Evolutionary conservation across 1,140 invertebrate genomes (phyloP).

Genomic region (Lethocerus indicus): DNA sequence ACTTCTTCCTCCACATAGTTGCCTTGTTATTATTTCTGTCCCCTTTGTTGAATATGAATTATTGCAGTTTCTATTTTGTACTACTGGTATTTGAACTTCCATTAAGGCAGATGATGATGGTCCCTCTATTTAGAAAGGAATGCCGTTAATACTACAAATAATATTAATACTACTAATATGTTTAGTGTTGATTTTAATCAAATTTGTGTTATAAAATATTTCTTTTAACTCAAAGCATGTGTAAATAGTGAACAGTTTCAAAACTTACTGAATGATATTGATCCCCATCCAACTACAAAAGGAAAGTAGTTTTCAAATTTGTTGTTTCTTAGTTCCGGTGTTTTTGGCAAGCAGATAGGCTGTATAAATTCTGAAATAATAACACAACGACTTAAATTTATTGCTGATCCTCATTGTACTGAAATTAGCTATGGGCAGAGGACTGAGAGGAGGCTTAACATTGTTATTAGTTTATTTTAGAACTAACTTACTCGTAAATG

Average conservation of each 20-base stretch:
- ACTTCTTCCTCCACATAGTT: conserved; percentile 61
- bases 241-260: too few relatives aligned
- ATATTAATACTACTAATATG: background rate
- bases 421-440: too few relatives aligned
- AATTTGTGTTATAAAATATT: background rate
- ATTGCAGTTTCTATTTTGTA: conserved; percentile 39
- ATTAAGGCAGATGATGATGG: conserved; percentile 40
- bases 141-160: too few relatives aligned
- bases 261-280: conserved; percentile 38
- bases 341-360: conserved; percentile 57
- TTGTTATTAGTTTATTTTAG: too few relatives aligned
- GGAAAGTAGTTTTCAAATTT: conserved; percentile 33
- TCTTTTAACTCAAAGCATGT: too few relatives aligned
- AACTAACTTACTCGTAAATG: conserved; percentile 24
- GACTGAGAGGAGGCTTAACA: too few relatives aligned
- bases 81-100: conserved; percentile 53
- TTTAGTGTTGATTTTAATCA: background rate
- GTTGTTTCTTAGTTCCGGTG: conserved; percentile 27
- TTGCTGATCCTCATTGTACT: too few relatives aligned
- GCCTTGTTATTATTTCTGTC: conserved; percentile 37
- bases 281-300: conserved; percentile 63
- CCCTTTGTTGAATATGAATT: conserved; percentile 36
- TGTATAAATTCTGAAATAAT: conserved; percentile 42
- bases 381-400: too few relatives aligned
- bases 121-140: too few relatives aligned